These are phyloP conservation scores for Drosophila auraria DNA, from an alignment of 1,140 invertebrate species.

Conservation along the genomic window DNA sequence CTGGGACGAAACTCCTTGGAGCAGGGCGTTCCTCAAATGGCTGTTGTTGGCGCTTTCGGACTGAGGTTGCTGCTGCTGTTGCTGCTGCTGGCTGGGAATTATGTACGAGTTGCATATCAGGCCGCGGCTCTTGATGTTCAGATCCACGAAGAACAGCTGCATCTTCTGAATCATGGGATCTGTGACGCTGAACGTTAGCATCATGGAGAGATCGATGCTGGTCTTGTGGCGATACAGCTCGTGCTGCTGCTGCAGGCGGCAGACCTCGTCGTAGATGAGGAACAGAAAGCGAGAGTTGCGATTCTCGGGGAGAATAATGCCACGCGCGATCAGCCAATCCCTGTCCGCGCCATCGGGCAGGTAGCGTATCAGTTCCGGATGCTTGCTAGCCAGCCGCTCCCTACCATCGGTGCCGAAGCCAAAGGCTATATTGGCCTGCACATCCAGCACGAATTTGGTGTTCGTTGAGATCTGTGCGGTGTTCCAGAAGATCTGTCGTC, in stretches of 20 bases:
- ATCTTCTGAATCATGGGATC: conserved; percentile 83
- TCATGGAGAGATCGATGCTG: conserved; percentile 73
- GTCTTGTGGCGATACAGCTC: conserved; percentile 69
- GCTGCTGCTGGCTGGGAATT: conserved; percentile 46
- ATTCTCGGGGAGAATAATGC: conserved; percentile 77
- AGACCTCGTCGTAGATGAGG: conserved; percentile 80
- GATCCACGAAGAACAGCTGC: conserved; percentile 79
- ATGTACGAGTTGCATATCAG: conserved; percentile 81
- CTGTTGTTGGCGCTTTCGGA: conserved; percentile 45
- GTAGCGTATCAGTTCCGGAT: conserved; percentile 83
- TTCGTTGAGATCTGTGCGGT: conserved; percentile 75
- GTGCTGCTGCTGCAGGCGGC: conserved; percentile 69
- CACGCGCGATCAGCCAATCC: conserved; percentile 72
- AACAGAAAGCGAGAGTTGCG: conserved; percentile 80
- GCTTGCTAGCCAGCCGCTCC: conserved; percentile 81
- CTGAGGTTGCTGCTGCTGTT: conserved; percentile 38
- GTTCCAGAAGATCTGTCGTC: conserved; percentile 84
- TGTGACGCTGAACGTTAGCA: conserved; percentile 77
- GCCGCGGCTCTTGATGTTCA: conserved; percentile 83
- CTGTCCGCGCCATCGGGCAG: conserved; percentile 80
- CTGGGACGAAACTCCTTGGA: conserved; percentile 42
- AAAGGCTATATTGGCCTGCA: conserved; percentile 82
- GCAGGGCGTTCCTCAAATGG: conserved; percentile 66
- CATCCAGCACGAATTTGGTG: conserved; percentile 82
- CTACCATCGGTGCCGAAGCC: conserved; percentile 80